Percentiles rank a stretch among this genome's conserved stretches.
These are phyloP conservation scores for Tachysurus fulvidraco DNA, from an alignment of 2,113 vertebrate species.

Conservation along the genomic window DNA sequence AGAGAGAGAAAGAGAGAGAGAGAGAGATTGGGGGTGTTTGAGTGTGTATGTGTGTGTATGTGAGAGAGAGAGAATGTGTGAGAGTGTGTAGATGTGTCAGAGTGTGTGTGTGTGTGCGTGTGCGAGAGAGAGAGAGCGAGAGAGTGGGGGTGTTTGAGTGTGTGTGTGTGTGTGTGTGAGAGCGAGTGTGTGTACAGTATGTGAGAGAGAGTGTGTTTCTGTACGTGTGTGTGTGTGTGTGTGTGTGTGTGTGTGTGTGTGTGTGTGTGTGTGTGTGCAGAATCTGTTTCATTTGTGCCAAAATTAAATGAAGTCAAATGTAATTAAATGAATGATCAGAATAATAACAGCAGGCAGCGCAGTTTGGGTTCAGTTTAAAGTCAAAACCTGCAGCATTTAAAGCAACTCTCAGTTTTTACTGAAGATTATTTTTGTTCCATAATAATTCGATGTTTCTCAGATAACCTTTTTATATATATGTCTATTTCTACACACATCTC, in stretches of 20 bases:
- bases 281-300: neutral
- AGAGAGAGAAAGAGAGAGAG: neutral
- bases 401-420: too few relatives aligned
- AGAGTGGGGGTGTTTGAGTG: too few relatives aligned
- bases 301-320: neutral
- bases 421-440: neutral
- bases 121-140: too few relatives aligned
- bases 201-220: too few relatives aligned
- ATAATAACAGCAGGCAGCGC: neutral
- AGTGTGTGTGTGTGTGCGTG: too few relatives aligned
- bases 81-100: too few relatives aligned
- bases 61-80: too few relatives aligned
- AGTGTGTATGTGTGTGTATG: too few relatives aligned
- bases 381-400: neutral
- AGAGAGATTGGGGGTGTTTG: neutral
- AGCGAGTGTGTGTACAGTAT: too few relatives aligned
- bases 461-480: neutral
- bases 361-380: neutral
- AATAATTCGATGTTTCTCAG: neutral
- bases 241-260: too few relatives aligned
- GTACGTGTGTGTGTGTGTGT: too few relatives aligned
- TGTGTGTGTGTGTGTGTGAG: too few relatives aligned
- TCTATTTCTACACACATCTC: neutral
- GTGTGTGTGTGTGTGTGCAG: neutral
- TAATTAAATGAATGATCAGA: neutral